Conservation (phyloP, 2,797 vertebrate species). For the Rhyacichthys aspro region DNA sequence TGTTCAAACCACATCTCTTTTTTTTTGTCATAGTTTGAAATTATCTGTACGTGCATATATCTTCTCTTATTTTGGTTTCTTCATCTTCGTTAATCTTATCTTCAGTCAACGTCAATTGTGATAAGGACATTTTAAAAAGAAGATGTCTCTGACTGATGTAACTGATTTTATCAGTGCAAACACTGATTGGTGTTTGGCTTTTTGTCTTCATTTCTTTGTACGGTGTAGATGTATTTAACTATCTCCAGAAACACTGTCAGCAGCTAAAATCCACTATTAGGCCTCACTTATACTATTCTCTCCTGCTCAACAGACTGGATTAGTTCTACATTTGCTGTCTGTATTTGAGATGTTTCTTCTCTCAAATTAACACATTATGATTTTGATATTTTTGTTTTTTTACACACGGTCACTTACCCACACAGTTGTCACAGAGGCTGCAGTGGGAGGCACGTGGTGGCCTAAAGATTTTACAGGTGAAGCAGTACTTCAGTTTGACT, state of each 20-base stretch:
- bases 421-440: conserved; percentile 99
- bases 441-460: conserved; percentile 97
- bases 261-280: too few species aligned
- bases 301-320: too few species aligned
- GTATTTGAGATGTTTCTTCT: neutral
- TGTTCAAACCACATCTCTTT: too few species aligned
- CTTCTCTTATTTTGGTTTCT: neutral
- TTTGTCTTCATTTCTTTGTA: conserved; percentile 13
- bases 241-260: too few species aligned
- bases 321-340: too few species aligned
- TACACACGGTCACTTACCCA: conserved; percentile 84
- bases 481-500: conserved; percentile 97
- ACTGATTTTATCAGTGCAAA: conserved; percentile 18
- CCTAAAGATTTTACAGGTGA: conserved; percentile 99
- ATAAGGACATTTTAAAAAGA: too few species aligned
- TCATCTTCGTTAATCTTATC: conserved; percentile 37
- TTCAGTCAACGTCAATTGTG: conserved; percentile 21
- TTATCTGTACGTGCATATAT: too few species aligned
- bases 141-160: conserved; percentile 15
- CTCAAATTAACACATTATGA: neutral
- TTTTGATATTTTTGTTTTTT: too few species aligned
- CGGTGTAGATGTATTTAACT: too few species aligned
- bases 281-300: too few species aligned
- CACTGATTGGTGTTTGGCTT: conserved; percentile 15
- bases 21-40: too few species aligned